phyloP scores from a whole-genome alignment of 2,888 invertebrate species.

The Tetropium fuscum region DNA sequence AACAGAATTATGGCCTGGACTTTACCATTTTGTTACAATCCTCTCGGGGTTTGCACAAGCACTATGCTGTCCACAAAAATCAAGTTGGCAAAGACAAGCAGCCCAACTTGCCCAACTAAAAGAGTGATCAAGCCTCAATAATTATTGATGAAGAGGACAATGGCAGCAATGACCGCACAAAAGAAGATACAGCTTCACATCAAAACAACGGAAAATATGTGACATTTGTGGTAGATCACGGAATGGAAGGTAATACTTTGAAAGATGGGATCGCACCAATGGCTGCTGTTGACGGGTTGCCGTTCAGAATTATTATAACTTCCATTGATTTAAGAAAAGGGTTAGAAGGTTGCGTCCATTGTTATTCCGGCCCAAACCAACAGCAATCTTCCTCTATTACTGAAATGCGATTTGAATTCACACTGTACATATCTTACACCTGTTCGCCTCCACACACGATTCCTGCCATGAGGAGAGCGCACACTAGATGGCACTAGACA shows the following conservation, averaged over 20 bases:
- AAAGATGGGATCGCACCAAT: background rate
- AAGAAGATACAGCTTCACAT: background rate
- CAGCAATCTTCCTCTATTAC: background rate
- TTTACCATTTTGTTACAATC: no score
- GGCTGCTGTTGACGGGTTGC: no score
- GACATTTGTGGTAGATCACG: background rate
- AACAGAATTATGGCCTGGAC: no score
- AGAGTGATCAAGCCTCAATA: background rate
- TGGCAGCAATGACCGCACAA: no score
- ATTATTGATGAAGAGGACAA: background rate
- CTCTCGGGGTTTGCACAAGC: background rate
- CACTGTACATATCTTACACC: no score
- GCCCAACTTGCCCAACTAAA: background rate
- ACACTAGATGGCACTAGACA: no score
- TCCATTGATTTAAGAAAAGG: slow-evolving; percentile 4
- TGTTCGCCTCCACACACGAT: no score
- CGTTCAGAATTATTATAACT: no score
- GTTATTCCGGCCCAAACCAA: background rate
- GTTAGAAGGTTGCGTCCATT: no score
- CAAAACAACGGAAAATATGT: background rate
- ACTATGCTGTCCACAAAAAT: background rate
- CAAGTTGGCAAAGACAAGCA: background rate
- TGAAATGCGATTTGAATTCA: no score
- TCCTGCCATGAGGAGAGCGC: no score
- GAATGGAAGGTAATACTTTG: background rate